These are phyloP conservation scores for Caenorhabditis tropicalis DNA, from an alignment of 1,140 invertebrate genomes.

Conservation along the genomic window DNA sequence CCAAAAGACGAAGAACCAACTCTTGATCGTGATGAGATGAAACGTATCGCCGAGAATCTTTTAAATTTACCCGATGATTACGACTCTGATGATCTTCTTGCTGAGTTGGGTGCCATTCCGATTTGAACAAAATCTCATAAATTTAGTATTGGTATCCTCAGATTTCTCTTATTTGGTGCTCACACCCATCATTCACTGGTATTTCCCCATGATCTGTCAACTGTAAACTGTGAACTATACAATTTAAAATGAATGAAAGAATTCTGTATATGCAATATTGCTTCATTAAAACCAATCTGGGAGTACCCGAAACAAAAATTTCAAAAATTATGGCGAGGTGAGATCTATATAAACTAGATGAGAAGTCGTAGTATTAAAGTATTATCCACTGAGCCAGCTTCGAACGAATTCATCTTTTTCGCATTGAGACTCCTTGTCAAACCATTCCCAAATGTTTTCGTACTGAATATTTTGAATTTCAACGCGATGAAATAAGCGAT, in stretches of 20 bases:
- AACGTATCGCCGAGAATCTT: neutral
- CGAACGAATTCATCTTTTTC: constrained; percentile 51
- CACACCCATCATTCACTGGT: no score
- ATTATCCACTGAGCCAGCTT: neutral
- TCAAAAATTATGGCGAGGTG: neutral
- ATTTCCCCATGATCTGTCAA: no score
- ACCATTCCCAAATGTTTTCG: constrained; percentile 52
- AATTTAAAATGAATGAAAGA: no score
- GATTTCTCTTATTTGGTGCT: no score
- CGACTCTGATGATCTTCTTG: neutral
- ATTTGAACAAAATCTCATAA: no score
- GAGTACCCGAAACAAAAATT: neutral
- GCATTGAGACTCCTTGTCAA: constrained; percentile 43
- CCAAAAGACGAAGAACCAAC: no score
- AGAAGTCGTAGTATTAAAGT: neutral
- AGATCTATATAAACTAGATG: neutral
- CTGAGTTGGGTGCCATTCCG: neutral
- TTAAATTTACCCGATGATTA: neutral
- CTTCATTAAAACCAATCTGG: no score
- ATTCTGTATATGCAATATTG: no score
- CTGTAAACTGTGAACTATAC: no score
- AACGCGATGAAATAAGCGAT: no score
- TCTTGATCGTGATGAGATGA: neutral
- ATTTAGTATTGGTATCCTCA: no score
- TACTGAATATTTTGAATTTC: constrained; percentile 50